Evolutionary conservation across 2,888 invertebrate species (phyloP), one percentile per base, ranked within the genome.

Genomic region (Argyra leucocephala): DNA sequence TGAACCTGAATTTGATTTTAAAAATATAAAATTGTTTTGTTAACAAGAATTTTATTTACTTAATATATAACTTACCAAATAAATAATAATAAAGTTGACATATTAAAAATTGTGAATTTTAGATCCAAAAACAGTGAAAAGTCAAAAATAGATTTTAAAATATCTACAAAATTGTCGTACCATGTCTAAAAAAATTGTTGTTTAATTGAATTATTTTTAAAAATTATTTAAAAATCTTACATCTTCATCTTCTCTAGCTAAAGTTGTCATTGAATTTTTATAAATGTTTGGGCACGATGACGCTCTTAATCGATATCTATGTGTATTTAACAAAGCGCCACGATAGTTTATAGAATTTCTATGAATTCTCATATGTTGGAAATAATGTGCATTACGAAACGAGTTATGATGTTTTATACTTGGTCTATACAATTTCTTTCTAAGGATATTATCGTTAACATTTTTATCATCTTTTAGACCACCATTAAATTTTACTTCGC

Each of bases 31-130:
- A 3, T 18, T 12, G 5, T 57, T 57, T 5, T 57, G 5, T n/a
- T 57, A 31, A n/a, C n/a, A n/a, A 26, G 24, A 60, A 66, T 62
- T 10, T 92, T 91, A 63, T 93, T 89, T 76, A 96, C 95, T 82
- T 88, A 92, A 91, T 94, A 95, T 73, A 90, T 87, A 80, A 96
- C 95, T 82, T 88, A 92, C 91, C 94, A 95, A 73, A 90, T 87
- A 80, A 96, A 96, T 64, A 96, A 84, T 64, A 95, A 83, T 71
- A 94, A 87, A 70, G 94, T 95, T 64, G 94, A 91, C 21, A 93
- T 75, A 65, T 91, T 91, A 75, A 95, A 86, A 61, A 91, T 82
- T 69, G 90, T 82, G 79, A 92, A 93, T 71, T 91, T 90, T 66
- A 85, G 79, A 75, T 89, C 87, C 75, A 87, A 82, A 76, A 93